Base-by-base conservation (phyloP, 2,888 invertebrate species). In the Drosophila longiperda region DNA sequence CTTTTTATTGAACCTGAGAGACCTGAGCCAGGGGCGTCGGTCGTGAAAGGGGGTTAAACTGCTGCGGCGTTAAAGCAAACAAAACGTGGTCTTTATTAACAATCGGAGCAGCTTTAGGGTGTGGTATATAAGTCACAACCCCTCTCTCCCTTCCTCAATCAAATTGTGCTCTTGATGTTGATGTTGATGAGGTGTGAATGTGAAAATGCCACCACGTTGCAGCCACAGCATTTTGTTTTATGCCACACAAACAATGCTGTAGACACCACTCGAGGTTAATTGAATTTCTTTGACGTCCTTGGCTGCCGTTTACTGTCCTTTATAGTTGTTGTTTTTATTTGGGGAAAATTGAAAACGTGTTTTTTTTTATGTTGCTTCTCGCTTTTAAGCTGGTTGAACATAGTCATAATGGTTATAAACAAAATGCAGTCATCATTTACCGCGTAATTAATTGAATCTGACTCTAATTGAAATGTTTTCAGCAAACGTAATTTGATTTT, bases 181-280 rank as follows among this genome's bases (percentile, higher is more conserved):
- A 81, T 78, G 79, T 29, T 80, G 87, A 82, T 83, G 87, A 91
- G 91, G 91, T 91, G 91, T 91, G 90, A 92, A 91, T 91, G 91
- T 80, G 90, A 91, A 90, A 78, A 86, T 79, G 87, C 85, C 88
- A 83, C 81, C 87, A 66, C 75, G 71, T 66, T 59, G 71, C n/a
- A 60, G 76, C 64, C 64, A 38, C 48, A 52, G 55, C 70, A 72
- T 70, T 79, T 90, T 88, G 89, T 90, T 87, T 83, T 82, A 87
- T 78, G 78, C 76, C 75, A 73, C 62, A 38, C 55, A 52, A 12
- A 80, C 83, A 76, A 69, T 71, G 81, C 73, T 58, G 69, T 70
- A 66, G 83, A 83, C 79, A 84, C 83, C 92, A 91, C 92, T 92
- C 91, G 92, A 92, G 88, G 84, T 92, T 92, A 92, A 92, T 92